Conservation (phyloP, 2,797 vertebrate species). For the Potorous gilbertii region DNA sequence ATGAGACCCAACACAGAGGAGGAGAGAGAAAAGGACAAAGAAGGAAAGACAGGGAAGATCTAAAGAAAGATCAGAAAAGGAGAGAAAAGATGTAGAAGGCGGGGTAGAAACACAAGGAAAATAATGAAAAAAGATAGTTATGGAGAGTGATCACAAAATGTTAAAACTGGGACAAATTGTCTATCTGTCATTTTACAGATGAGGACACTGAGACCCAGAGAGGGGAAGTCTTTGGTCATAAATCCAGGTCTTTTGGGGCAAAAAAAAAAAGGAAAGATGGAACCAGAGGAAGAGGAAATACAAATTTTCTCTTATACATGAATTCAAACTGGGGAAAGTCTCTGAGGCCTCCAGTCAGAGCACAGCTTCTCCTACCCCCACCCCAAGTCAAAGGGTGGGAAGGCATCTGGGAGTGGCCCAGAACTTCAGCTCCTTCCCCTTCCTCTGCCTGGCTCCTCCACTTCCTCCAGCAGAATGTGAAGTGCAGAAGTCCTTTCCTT, state of each 20-base stretch:
- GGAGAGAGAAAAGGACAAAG: background rate
- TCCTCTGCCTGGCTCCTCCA: background rate
- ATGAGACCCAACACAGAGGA: background rate
- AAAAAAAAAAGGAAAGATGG: background rate
- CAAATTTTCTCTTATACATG: background rate
- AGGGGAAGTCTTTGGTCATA: background rate
- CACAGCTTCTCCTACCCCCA: background rate
- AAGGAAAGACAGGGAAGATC: background rate
- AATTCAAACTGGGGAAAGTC: background rate
- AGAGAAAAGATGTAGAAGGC: too few species aligned
- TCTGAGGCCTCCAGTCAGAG: background rate
- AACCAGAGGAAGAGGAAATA: background rate
- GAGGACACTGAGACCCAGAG: background rate
- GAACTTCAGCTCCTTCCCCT: background rate
- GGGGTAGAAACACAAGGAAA: background rate
- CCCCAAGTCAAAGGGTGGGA: background rate
- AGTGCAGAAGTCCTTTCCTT: background rate
- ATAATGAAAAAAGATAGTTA: background rate
- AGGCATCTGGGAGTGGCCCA: background rate
- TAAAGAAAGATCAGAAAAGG: background rate
- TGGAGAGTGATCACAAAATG: background rate
- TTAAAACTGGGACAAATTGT: background rate
- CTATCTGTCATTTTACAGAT: background rate
- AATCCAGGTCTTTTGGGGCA: background rate
- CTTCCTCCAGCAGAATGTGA: background rate